Conservation (phyloP, 2,888 invertebrate genomes). For the Eremobia ochroleuca region DNA sequence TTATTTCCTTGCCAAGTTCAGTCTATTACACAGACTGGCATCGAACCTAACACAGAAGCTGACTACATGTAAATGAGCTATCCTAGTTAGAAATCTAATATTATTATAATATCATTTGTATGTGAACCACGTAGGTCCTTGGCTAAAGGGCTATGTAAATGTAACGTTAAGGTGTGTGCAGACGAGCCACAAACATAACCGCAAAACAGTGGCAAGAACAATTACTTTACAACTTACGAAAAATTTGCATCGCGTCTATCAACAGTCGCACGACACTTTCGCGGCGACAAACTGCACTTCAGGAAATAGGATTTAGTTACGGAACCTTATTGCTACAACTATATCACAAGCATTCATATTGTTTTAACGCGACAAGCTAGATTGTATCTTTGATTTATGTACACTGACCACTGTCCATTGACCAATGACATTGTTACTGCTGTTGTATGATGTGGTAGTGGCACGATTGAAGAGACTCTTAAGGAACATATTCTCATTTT, state of each 20-base stretch:
- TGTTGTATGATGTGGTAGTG: neutral
- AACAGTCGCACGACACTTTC: too few species aligned
- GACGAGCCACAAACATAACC: neutral
- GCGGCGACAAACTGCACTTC: neutral
- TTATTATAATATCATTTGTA: constrained; percentile 52
- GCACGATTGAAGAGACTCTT: too few species aligned
- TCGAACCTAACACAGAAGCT: constrained; percentile 32
- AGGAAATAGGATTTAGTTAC: neutral
- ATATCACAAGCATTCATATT: neutral
- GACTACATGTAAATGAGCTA: constrained; percentile 53
- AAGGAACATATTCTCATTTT: too few species aligned
- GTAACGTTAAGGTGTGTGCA: neutral
- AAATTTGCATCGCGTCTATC: neutral
- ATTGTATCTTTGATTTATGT: neutral
- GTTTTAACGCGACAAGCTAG: neutral
- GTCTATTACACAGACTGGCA: constrained; percentile 29
- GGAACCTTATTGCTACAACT: neutral
- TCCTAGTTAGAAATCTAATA: constrained; percentile 53
- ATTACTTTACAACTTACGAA: neutral
- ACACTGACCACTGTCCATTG: neutral
- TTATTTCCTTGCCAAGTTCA: constrained; percentile 19
- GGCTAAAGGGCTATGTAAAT: constrained; percentile 4
- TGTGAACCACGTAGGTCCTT: constrained; percentile 49
- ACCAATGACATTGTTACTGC: neutral
- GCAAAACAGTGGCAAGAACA: neutral